Percentiles rank a stretch among this genome's conserved stretches.
Evolutionary conservation across 2,888 invertebrate genomes (phyloP).

Genomic region (Dilophus febrilis): DNA sequence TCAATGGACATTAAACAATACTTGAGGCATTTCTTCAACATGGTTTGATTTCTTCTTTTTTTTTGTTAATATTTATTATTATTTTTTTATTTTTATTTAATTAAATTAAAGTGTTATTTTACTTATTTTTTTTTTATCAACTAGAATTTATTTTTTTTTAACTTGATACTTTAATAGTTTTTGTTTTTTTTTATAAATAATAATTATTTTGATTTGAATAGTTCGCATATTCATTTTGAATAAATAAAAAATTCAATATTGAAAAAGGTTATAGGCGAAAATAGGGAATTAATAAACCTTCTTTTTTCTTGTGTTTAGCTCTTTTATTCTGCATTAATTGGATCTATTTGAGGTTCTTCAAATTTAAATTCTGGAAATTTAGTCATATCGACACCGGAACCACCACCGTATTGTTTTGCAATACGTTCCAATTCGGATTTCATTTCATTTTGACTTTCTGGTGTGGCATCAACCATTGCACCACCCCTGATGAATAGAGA

Average conservation of each 20-base stretch:
- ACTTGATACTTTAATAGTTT: too few relatives aligned
- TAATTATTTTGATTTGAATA: too few relatives aligned
- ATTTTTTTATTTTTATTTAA: neutral
- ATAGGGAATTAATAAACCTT: too few relatives aligned
- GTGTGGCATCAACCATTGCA: conserved; percentile 65
- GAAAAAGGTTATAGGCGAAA: too few relatives aligned
- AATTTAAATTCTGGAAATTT: conserved; percentile 79
- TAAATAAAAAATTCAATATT: too few relatives aligned
- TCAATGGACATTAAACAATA: conserved; percentile 23
- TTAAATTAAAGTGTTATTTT: neutral
- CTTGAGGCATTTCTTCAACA: neutral
- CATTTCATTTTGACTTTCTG: conserved; percentile 56
- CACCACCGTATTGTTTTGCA: conserved; percentile 58
- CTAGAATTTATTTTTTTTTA: too few relatives aligned
- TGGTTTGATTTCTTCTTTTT: too few relatives aligned
- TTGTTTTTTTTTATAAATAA: too few relatives aligned
- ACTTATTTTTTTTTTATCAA: neutral
- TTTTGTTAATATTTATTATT: neutral
- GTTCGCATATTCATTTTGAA: too few relatives aligned
- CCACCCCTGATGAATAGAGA: conserved; percentile 50
- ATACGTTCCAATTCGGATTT: conserved; percentile 66
- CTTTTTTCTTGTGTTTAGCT: too few relatives aligned
- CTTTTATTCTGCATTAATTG: conserved; percentile 31
- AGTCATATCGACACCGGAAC: conserved; percentile 65
- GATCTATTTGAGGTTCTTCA: conserved; percentile 50